These are phyloP conservation scores for Epinephelus fuscoguttatus DNA, from an alignment of 2,113 vertebrate species.

Conservation along the genomic window DNA sequence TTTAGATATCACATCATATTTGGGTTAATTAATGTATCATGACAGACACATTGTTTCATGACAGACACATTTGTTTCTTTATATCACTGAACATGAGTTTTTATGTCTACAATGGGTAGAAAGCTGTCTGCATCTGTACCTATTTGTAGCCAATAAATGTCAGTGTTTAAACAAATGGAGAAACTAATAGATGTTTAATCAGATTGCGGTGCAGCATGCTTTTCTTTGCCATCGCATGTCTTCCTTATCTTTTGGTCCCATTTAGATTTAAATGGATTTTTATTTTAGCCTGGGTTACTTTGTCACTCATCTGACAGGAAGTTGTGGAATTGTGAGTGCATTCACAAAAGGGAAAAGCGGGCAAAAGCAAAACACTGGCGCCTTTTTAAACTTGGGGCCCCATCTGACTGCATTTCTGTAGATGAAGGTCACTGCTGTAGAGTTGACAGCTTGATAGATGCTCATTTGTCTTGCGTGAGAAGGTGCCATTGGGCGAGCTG, in stretches of 20 bases:
- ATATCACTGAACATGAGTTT: not conserved
- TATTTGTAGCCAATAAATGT: constrained; percentile 57
- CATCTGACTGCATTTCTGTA: constrained; percentile 50
- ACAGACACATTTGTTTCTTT: not conserved
- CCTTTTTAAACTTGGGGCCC: constrained; percentile 52
- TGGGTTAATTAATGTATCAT: not conserved
- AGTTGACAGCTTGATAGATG: constrained; percentile 76
- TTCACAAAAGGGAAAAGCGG: constrained; percentile 45
- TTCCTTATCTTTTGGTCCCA: constrained; percentile 28
- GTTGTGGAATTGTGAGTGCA: constrained; percentile 51
- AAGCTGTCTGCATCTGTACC: constrained; percentile 14
- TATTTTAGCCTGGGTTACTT: constrained; percentile 34
- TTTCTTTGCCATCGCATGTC: constrained; percentile 10
- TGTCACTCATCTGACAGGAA: constrained; percentile 62
- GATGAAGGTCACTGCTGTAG: constrained; percentile 38
- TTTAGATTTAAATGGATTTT: constrained; percentile 34
- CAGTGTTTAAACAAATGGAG: constrained; percentile 34
- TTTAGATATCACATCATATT: constrained; percentile 1
- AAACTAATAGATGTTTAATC: constrained; percentile 53
- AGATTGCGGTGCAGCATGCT: constrained; percentile 1
- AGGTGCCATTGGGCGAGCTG: constrained; percentile 69
- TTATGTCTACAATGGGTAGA: not conserved
- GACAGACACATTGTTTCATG: not conserved
- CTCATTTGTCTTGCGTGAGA: constrained; percentile 82
- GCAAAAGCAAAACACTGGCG: constrained; percentile 52